Conservation (phyloP, 30 jellyfish, hydroid and myxozoan genomes). For the Rhopilema esculentum region DNA sequence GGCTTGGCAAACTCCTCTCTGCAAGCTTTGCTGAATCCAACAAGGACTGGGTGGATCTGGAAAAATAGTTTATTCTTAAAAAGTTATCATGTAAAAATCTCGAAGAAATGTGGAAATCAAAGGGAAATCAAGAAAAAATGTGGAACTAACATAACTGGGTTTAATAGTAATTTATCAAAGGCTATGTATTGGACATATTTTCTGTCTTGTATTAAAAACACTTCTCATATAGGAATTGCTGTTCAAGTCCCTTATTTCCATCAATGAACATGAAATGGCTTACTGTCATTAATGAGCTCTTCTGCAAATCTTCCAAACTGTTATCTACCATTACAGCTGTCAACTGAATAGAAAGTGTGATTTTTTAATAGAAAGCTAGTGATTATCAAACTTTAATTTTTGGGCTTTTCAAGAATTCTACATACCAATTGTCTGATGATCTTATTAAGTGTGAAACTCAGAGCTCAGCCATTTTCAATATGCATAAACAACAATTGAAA, state of each 20-base stretch:
- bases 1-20: conserved; percentile 23
- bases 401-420: not conserved
- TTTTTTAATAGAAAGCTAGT: not conserved
- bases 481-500: not conserved
- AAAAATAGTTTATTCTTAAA: not conserved
- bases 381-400: not conserved
- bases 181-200: not conserved
- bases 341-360: conserved; percentile 1
- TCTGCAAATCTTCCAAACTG: not conserved
- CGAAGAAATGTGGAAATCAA: not conserved
- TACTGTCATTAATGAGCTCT: conserved; percentile 2
- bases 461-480: not conserved
- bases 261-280: not conserved
- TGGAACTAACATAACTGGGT: not conserved
- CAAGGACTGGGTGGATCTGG: conserved; percentile 16
- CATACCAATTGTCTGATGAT: not conserved
- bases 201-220: not conserved
- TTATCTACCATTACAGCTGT: conserved; percentile 14
- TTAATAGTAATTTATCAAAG: not conserved
- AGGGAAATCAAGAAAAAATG: not conserved
- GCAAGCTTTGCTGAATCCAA: conserved; percentile 24
- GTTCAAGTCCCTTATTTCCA: conserved; percentile 12
- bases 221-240: not conserved
- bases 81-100: not conserved
- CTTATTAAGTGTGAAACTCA: conserved; percentile 1